Base-by-base conservation (phyloP, 2,113 vertebrate species). In the Hiodon tergisus region DNA sequence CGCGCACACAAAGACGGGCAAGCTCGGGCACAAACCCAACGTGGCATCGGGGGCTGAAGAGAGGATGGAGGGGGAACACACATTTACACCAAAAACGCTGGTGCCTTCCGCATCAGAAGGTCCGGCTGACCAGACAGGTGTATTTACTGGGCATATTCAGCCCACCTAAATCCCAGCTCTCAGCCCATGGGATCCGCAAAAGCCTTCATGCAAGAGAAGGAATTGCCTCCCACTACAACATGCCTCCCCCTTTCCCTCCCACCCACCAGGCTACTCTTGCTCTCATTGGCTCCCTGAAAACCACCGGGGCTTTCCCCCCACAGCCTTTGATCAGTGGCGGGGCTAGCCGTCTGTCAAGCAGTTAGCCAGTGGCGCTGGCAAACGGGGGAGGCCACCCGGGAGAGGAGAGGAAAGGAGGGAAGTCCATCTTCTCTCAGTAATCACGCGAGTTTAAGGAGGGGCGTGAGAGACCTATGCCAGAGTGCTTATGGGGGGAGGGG, bases 271-370 rank as follows among this genome's bases (percentile, higher is more conserved):
- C 75, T 5, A 11, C 67, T 68, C 86, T 84, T 86, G 17, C 17
- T 61, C 63, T 62, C 80, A 89, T 89, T 89, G 88, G 89, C 80
- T 83, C 76, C 61, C 31, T 0, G 31, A 31, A 31, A 31, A 31
- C 63, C 59, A 9, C 51, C 73, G 53, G 71, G 66, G 78, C 82
- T 82, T 79, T 76, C 81, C 83, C 78, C 83, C 78, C 80, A 51
- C 79, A 83, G 76, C 69, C 81, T 4, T 17, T 58, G 71, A 73
- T 59, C 79, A 78, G 80, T 86, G 85, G 88, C 71, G 73, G 74
- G 52, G 10, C n/a, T 3, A 76, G 63, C 81, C 51, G 81, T 80
- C 87, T 52, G 14, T 87, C 83, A 68, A 0, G 0, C 13, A 51
- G 0, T 3, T 5, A 54, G 67, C 88, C 88, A 91, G 89, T 89